Evolutionary conservation across 2,888 invertebrate species (phyloP).

Genomic region (Tipula confusa): DNA sequence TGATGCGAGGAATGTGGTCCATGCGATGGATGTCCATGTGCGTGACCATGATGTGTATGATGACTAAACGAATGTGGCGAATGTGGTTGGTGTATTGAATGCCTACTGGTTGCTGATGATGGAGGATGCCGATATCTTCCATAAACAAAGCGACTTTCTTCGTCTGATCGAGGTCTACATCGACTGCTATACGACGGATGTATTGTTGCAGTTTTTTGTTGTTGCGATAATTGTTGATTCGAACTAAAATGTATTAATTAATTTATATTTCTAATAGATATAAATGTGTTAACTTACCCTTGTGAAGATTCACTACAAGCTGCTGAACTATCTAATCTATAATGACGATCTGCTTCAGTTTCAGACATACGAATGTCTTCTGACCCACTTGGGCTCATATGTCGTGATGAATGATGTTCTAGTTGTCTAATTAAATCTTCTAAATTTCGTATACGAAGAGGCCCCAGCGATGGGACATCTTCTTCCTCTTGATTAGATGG

Average conservation of each 20-base stretch:
- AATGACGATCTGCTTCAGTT: slow-evolving; percentile 83
- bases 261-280: not conserved
- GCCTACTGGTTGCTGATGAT: slow-evolving; percentile 50
- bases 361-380: slow-evolving; percentile 82
- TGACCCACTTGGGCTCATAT: slow-evolving; percentile 87
- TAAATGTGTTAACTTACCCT: slow-evolving; percentile 53
- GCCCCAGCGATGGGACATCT: slow-evolving; percentile 74
- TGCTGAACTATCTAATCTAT: slow-evolving; percentile 71
- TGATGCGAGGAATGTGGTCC: slow-evolving; percentile 52
- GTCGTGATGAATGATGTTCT: slow-evolving; percentile 78
- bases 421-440: slow-evolving; percentile 86
- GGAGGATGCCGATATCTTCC: slow-evolving; percentile 59
- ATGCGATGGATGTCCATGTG: slow-evolving; percentile 51
- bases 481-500: slow-evolving; percentile 63
- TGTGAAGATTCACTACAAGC: slow-evolving; percentile 70
- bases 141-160: slow-evolving; percentile 71
- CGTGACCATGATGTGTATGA: slow-evolving; percentile 51
- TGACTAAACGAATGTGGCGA: slow-evolving; percentile 52
- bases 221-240: slow-evolving; percentile 52
- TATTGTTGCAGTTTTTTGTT: slow-evolving; percentile 52
- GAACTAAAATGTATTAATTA: slow-evolving; percentile 42
- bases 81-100: slow-evolving; percentile 54
- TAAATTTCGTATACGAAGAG: slow-evolving; percentile 82
- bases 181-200: slow-evolving; percentile 55
- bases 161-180: slow-evolving; percentile 60